A percentile compares a stretch with the other conserved stretches of the same genome.
Conservation (phyloP, 2,888 invertebrate species). For the Marasmarcha lunaedactyla region DNA sequence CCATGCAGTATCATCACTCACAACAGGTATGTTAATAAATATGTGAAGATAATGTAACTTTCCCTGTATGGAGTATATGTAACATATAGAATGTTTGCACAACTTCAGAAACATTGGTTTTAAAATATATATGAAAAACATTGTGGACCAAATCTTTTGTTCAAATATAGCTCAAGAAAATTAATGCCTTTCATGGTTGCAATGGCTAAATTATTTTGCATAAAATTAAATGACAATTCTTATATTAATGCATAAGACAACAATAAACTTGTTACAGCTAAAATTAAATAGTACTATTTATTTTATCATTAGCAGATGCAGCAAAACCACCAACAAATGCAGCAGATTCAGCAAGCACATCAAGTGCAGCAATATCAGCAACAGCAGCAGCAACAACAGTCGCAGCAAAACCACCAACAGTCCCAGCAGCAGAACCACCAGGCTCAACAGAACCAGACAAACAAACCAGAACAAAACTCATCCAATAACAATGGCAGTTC, state of each 20-base stretch:
- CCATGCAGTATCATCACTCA: conserved; percentile 59
- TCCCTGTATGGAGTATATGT: too few species aligned
- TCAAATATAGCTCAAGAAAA: too few species aligned
- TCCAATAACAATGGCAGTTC: conserved; percentile 50
- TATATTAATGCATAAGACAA: too few species aligned
- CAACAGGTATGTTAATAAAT: conserved; percentile 47
- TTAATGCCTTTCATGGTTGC: too few species aligned
- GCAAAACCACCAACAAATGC: conserved; percentile 27
- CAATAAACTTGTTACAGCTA: too few species aligned
- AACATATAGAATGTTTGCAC: too few species aligned
- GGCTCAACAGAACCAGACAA: conserved; percentile 32
- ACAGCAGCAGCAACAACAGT: conserved; percentile 30
- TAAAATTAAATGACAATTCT: not conserved
- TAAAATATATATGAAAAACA: too few species aligned
- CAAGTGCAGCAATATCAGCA: conserved; percentile 49
- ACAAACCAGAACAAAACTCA: conserved; percentile 59
- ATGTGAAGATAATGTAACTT: conserved; percentile 11
- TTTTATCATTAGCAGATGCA: conserved; percentile 9
- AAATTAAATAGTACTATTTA: too few species aligned
- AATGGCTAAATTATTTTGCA: too few species aligned
- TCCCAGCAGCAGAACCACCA: conserved; percentile 43
- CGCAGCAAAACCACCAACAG: conserved; percentile 38
- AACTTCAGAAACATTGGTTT: too few species aligned
- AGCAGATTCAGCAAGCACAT: conserved; percentile 40
- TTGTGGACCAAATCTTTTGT: too few species aligned